Base-by-base conservation (phyloP, 2,797 vertebrate genomes). In the Poeciliopsis paucimaculata region DNA sequence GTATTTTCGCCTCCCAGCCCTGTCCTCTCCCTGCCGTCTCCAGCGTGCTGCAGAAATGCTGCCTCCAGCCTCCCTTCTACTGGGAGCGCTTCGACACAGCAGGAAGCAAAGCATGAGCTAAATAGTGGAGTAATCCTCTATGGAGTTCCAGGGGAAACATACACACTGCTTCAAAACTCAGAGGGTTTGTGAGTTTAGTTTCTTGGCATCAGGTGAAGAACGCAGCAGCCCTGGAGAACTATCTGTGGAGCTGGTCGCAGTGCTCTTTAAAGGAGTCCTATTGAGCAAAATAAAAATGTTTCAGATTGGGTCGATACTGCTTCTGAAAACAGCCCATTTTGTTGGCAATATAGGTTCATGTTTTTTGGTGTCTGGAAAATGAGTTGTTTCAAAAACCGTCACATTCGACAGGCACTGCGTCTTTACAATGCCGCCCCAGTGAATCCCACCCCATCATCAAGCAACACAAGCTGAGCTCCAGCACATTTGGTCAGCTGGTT, bases 71-170 rank as follows among this genome's bases (percentile, higher is more conserved):
- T 64, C 76, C 82, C 79, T 92, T 87, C 80, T 26, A 87, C 87
- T 74, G 76, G 88, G 87, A 89, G 81, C 84, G 78, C 81, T 90
- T 88, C 86, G 82, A 86, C 88, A 88, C 82, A 78, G 88, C 86
- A 79, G 90, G 87, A 90, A 88, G 80, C 79, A 28, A 91, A 86
- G 79, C 86, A 87, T 77, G 89, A 90, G 91, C 90, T 90, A 91
- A 92, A 90, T 55, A 85, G 90, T 78, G 84, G 53, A 87, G 84
- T 83, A 90, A 90, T 91, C 87, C 89, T 88, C 86, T 10, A 72
- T 82, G 89, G 86, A 85, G 81, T 86, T 82, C 51, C 72, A 80
- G 88, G 77, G 78, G 73, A 77, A 90, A 85, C 62, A 74, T 70
- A 81, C 83, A 87, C 70, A 84, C 81, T 47, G 49, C 77, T 82